Base-by-base conservation (phyloP, 2,888 invertebrate genomes). In the Lasioglossum oenotherae region DNA sequence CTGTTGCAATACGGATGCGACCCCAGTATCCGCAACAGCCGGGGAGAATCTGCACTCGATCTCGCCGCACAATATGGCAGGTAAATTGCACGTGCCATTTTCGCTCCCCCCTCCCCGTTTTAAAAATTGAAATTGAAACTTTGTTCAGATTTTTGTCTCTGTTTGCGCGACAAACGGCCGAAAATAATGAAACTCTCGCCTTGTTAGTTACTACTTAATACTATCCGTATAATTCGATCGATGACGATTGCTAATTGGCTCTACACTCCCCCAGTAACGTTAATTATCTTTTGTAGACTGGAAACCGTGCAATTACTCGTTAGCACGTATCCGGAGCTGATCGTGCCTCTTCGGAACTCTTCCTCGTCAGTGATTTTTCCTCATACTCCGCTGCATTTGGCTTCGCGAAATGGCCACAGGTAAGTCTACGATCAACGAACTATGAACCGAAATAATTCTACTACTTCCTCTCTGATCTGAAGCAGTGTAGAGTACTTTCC, bases 371-470 rank as follows among this genome's bases (percentile, higher is more conserved):
- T 95, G 91, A 95, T 97, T 77, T 97, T 97, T 94, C 96, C 97
- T 84, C 97, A 98, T 93, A 98, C 99, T 16, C 98, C 99, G 1
- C 96, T 99, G n/a, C 99, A 99, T 95, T 96, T 98, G 89, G 99
- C 99, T 86, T 98, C 98, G 94, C 97, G 98, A 90, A 98, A 99
- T 96, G 99, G 99, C 10, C 98, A 98, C 95, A 97, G 97, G 98
- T 98, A 94, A 97, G 97, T 96, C 8, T 60, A 74, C 31, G 31
- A 49, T 53, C 31, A 49, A 49, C 31, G 38, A 35, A 69, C 35
- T 69, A 69, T 38, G 69, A 69, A 19, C 35, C 23, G 19, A 64
- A 64, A 35, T 19, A 35, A 31, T 67, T 67, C 67, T 60, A 14
- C n/a, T 14, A 31, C 27, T 60, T 12, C 8, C 19, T 35, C 12